phyloP scores from a whole-genome alignment of 2,797 vertebrate species.

The Rhinophrynus dorsalis region DNA sequence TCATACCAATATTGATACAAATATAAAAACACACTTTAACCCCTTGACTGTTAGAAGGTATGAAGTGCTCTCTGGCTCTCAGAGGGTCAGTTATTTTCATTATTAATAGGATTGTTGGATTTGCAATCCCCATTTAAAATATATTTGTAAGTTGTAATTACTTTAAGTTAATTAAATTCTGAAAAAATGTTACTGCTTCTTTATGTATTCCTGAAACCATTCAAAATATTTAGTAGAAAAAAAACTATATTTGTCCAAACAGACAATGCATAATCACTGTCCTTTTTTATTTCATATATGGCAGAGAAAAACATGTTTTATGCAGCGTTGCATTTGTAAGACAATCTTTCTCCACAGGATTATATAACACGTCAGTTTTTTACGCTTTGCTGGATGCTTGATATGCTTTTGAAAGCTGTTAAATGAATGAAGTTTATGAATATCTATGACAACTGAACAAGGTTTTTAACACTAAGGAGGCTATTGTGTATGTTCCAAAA shows the following conservation, averaged over 20 bases:
- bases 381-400: conserved; percentile 1
- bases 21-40: too few species aligned
- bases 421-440: background rate
- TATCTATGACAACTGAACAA: background rate
- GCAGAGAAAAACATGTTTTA: conserved; percentile 10
- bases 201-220: background rate
- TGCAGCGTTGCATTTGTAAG: conserved; percentile 19
- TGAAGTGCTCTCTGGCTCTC: too few species aligned
- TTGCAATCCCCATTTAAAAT: too few species aligned
- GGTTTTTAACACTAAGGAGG: background rate
- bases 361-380: background rate
- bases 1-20: too few species aligned
- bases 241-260: background rate
- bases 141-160: too few species aligned
- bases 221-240: conserved; percentile 5
- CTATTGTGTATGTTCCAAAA: background rate
- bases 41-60: too few species aligned
- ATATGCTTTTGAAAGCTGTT: conserved; percentile 4
- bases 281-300: background rate
- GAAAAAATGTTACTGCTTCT: too few species aligned
- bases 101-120: too few species aligned
- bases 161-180: too few species aligned
- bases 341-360: conserved; percentile 19
- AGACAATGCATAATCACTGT: background rate
- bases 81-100: too few species aligned